phyloP scores from a whole-genome alignment of 2,113 vertebrate species.

The Alethe castanea region DNA sequence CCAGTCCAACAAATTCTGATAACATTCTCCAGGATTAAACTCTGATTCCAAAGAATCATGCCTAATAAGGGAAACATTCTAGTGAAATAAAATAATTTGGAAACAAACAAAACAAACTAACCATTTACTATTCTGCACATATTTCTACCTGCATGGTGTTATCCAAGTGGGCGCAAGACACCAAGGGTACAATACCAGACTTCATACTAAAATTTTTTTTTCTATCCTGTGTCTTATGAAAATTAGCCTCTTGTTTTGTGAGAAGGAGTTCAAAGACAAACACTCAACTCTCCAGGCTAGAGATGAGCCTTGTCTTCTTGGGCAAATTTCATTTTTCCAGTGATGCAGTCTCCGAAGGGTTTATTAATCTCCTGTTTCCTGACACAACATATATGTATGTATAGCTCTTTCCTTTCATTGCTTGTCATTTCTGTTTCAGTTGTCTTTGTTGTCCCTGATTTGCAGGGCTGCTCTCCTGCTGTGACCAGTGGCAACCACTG shows the following conservation, averaged over 20 bases:
- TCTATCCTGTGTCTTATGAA: neutral
- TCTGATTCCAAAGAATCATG: neutral
- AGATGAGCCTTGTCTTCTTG: neutral
- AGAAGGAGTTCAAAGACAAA: neutral
- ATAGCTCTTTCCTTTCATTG: neutral
- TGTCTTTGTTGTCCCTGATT: neutral
- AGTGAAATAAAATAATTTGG: neutral
- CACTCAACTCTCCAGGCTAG: neutral
- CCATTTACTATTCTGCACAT: neutral
- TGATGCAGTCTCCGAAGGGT: neutral
- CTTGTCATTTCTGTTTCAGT: neutral
- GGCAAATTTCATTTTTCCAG: neutral
- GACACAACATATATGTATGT: rapidly evolving
- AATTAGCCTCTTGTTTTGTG: neutral
- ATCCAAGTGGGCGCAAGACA: neutral
- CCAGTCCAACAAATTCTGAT: neutral
- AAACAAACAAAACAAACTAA: neutral
- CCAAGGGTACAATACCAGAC: neutral
- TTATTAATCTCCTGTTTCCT: neutral
- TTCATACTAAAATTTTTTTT: neutral
- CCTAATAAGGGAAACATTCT: neutral
- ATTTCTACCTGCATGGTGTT: neutral
- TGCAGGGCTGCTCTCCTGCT: neutral
- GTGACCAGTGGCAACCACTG: neutral
- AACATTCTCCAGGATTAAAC: neutral